Base-by-base conservation (phyloP, 2,797 vertebrate species). In the Enteromius thamalakanensis region DNA sequence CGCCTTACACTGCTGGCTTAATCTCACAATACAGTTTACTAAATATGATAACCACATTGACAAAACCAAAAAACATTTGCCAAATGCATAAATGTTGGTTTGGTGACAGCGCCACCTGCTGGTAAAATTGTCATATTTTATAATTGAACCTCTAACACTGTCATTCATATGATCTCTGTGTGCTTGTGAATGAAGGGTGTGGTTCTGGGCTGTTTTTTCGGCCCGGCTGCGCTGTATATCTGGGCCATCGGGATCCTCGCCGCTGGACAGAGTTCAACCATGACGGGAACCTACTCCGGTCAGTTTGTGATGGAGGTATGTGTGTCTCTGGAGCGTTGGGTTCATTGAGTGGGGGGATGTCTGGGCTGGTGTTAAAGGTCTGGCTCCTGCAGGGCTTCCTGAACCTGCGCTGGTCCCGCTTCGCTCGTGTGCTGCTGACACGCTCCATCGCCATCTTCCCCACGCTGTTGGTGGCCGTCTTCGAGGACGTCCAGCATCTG, bases 241-340 rank as follows among this genome's bases (percentile, higher is more conserved):
- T 99, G 98, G 98, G 97, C 98, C 0, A 91, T 99, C 0, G 98
- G 98, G 15, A 99, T 99, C 89, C 95, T 99, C 40, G 98, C 98
- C 15, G 98, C 98, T 0, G 98, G 98, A 49, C 98, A 99, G 93
- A 99, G 98, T 92, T 99, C 98, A 53, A 99, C 98, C 9, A 99
- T 99, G 98, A 99, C 97, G 0, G 98, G 98, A 65, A 99, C 98
- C 0, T 99, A 99, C 89, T 98, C 98, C 0, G 98, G 98, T 14
- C 98, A 99, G 93, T 99, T 99, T 72, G 98, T 98, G 60, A 99
- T 99, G 98, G 98, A 99, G 97, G 98, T 99, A 86, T 5, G 60
- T 76, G 32, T 1, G n/a, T 60, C 53, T 26, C 1, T 14, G 42
- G 5, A n/a, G 0, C 11, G 23, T 14, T 60, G 4, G 5, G 1